Conservation (phyloP, 2,797 vertebrate species). For the Oryzias sinensis region DNA sequence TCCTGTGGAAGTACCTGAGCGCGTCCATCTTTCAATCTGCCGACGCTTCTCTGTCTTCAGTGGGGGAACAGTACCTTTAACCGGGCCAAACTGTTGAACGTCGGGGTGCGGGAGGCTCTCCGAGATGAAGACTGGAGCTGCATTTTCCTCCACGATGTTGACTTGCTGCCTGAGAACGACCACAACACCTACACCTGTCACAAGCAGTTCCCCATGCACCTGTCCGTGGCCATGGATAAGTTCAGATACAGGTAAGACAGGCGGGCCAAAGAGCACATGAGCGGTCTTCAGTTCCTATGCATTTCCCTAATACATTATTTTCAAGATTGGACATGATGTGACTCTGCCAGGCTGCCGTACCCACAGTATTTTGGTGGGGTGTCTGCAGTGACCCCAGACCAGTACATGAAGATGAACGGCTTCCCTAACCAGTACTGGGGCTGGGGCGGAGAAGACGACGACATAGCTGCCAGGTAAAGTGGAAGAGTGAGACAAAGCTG, state of each 20-base stretch:
- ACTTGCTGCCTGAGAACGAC: constrained; percentile 95
- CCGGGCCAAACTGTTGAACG: constrained; percentile 92
- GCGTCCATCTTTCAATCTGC: neutral
- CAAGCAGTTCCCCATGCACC: constrained; percentile 88
- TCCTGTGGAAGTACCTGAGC: neutral
- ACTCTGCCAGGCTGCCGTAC: constrained; percentile 85
- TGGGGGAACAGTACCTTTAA: constrained; percentile 93
- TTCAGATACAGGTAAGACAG: constrained; percentile 91
- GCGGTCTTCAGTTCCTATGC: neutral
- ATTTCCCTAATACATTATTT: constrained; percentile 18
- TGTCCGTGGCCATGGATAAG: constrained; percentile 96
- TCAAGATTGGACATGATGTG: constrained; percentile 21
- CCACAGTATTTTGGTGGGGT: constrained; percentile 94
- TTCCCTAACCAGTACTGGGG: constrained; percentile 98
- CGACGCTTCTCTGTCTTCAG: constrained; percentile 61
- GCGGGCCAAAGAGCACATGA: constrained; percentile 12
- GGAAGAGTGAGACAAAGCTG: constrained; percentile 4
- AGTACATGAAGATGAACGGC: constrained; percentile 97
- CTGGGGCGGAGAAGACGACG: constrained; percentile 96
- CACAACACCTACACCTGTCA: constrained; percentile 96
- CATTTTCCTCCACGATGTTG: constrained; percentile 92
- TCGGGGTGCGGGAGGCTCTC: constrained; percentile 91
- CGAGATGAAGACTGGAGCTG: constrained; percentile 94
- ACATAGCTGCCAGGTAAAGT: constrained; percentile 90
- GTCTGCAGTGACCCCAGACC: constrained; percentile 91